phyloP scores from a whole-genome alignment of 2,797 vertebrate genomes.

The Anguilla marmorata region DNA sequence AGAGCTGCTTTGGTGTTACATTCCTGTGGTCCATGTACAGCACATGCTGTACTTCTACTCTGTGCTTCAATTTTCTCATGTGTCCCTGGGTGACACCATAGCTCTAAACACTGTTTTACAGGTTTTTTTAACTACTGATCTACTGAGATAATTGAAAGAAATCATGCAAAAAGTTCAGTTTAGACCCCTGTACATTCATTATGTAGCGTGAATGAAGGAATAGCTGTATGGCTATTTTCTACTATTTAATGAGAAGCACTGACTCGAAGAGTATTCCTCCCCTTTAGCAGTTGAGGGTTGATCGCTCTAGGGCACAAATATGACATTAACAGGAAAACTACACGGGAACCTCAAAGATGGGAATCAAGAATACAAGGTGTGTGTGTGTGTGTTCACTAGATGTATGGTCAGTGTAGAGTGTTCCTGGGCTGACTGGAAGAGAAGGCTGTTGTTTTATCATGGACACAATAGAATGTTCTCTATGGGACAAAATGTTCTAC shows the following conservation, averaged over 20 bases:
- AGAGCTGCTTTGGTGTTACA: constrained; percentile 19
- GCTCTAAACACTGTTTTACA: constrained; percentile 33
- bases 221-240: not conserved
- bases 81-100: constrained; percentile 33
- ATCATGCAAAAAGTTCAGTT: not conserved
- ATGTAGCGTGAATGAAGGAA: not conserved
- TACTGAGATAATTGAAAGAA: not conserved
- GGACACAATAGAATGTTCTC: not conserved
- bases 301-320: not conserved
- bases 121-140: not conserved
- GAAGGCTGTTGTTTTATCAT: not conserved
- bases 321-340: constrained; percentile 1
- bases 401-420: no score
- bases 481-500: not conserved
- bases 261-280: not conserved
- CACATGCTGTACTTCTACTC: not conserved
- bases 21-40: constrained; percentile 21
- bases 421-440: not conserved
- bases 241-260: not conserved
- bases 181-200: not conserved
- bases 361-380: not conserved
- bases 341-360: not conserved
- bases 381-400: not conserved
- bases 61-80: constrained; percentile 26
- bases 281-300: not conserved